These are phyloP conservation scores for Amorpha juglandis DNA, from an alignment of 2,888 invertebrate species.

Conservation along the genomic window DNA sequence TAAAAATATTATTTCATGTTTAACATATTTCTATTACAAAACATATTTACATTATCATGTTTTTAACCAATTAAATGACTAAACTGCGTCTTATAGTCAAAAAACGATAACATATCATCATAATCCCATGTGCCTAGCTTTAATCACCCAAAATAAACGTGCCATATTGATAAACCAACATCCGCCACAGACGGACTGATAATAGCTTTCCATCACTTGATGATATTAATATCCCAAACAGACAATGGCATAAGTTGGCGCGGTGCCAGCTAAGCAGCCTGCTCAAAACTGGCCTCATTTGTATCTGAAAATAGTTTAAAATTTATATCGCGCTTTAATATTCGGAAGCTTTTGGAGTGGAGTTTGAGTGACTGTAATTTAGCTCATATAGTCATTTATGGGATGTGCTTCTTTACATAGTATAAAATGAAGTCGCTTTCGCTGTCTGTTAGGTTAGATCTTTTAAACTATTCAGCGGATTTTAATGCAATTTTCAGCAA, in stretches of 20 bases:
- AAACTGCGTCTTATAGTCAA: too few species aligned
- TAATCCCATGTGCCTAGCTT: neutral
- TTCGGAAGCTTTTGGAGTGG: neutral
- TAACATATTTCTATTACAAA: too few species aligned
- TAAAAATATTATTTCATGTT: too few species aligned
- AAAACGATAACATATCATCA: neutral
- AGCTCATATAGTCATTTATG: too few species aligned
- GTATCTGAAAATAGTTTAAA: constrained; percentile 19
- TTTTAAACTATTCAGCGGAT: too few species aligned
- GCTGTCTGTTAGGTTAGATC: too few species aligned
- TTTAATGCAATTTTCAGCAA: too few species aligned
- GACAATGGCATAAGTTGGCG: constrained; percentile 16
- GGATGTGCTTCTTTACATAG: too few species aligned
- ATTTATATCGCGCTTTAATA: constrained; percentile 6
- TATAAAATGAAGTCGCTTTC: too few species aligned
- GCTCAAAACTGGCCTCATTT: constrained; percentile 7
- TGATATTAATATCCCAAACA: constrained; percentile 19
- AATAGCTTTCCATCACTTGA: constrained; percentile 4
- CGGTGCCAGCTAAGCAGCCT: constrained; percentile 2
- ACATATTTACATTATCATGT: too few species aligned
- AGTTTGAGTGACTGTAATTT: neutral
- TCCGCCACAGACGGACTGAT: constrained; percentile 4
- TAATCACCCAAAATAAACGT: constrained; percentile 10
- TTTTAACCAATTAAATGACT: too few species aligned
- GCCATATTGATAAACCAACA: constrained; percentile 3